Conservation (phyloP, 2,113 vertebrate genomes). For the Astatotilapia flaviijosephi region DNA sequence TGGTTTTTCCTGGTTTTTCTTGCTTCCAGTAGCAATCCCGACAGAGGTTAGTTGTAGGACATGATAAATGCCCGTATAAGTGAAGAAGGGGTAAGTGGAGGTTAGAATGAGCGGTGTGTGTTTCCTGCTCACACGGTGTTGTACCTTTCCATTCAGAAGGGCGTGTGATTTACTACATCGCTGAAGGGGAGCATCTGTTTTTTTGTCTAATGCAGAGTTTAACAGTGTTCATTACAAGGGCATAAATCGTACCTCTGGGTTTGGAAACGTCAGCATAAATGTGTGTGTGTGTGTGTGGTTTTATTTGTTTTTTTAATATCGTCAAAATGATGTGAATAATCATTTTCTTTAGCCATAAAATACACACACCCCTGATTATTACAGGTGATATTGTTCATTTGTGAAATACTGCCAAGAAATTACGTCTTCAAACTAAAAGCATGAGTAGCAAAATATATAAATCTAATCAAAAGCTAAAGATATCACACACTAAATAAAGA, state of each 20-base stretch:
- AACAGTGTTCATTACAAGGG: conserved; percentile 66
- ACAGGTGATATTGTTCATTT: background rate
- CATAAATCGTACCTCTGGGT: conserved; percentile 56
- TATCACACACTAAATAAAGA: background rate
- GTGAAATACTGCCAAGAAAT: background rate
- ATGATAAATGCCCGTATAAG: conserved; percentile 2
- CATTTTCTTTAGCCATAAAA: conserved; percentile 22
- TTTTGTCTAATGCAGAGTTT: conserved; percentile 56
- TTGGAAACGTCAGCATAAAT: conserved; percentile 63
- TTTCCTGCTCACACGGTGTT: conserved; percentile 34
- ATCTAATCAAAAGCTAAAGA: background rate
- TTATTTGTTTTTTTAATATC: conserved; percentile 21
- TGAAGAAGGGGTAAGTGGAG: conserved; percentile 42
- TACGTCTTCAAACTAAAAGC: background rate
- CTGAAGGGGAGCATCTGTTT: conserved; percentile 60
- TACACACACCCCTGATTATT: conserved; percentile 28
- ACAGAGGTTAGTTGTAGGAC: conserved; percentile 59
- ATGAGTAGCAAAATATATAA: background rate
- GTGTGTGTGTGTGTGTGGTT: background rate
- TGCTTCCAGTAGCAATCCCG: conserved; percentile 1
- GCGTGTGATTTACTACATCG: conserved; percentile 63
- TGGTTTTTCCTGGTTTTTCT: background rate
- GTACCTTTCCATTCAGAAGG: conserved; percentile 51
- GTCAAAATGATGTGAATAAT: conserved; percentile 47
- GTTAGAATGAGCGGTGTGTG: conserved; percentile 41